phyloP scores from a whole-genome alignment of 2,113 vertebrate species.

The Chionis minor region DNA sequence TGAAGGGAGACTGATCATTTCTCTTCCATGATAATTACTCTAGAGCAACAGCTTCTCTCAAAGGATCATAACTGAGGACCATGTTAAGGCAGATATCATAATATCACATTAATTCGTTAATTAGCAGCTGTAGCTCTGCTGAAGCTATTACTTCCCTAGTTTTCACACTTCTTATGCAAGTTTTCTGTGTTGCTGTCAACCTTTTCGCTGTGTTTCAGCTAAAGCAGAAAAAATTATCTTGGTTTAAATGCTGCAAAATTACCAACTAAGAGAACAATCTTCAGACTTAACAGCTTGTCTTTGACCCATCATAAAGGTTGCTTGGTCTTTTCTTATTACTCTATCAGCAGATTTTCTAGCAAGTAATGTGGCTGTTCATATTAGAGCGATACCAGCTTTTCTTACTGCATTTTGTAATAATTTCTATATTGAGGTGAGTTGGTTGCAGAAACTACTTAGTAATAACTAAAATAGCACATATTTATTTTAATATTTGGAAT shows the following conservation, averaged over 20 bases:
- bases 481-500: not conserved
- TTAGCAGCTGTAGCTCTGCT: not conserved
- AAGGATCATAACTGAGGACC: not conserved
- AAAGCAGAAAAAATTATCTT: not conserved
- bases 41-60: not conserved
- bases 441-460: not conserved
- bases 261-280: not conserved
- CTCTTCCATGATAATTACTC: not conserved
- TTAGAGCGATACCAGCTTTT: not conserved
- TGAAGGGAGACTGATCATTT: not conserved
- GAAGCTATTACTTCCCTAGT: not conserved
- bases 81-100: not conserved
- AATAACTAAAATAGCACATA: not conserved
- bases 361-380: not conserved
- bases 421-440: not conserved
- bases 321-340: not conserved
- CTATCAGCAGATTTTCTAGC: not conserved
- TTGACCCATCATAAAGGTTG: not conserved
- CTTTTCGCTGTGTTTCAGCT: not conserved
- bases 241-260: not conserved
- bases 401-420: not conserved
- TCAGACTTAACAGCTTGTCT: not conserved
- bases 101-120: not conserved
- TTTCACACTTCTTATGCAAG: not conserved
- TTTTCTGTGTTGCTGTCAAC: not conserved